Base-by-base conservation (phyloP, 1,140 invertebrate genomes). In the Pseudomyrmex concolor region DNA sequence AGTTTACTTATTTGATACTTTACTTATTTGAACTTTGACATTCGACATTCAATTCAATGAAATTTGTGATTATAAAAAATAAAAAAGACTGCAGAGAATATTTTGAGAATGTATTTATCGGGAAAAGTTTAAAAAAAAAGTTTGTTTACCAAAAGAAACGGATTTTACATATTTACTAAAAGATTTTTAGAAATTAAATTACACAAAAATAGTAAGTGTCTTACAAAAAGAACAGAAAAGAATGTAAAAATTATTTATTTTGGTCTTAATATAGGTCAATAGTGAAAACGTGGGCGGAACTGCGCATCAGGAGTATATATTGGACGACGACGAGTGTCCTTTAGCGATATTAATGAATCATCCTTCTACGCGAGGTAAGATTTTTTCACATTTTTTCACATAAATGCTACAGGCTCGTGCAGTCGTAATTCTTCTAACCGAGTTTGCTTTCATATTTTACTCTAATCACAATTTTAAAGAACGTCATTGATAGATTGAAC, bases 301-400 rank as follows among this genome's bases (percentile, higher is more conserved):
- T 87, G 95, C 96, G 94, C 90, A 94, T 66, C 94, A 94, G 2
- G 98, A 99, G 94, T 98, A 98, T 92, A 98, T 99, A 90, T 95
- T 99, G 86, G 98, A 99, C 93, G 98, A 99, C 91, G 98, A 99
- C 92, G 99, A 99, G 93, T 99, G 98, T 95, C 99, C 99, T 50
- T 95, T 99, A 78, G 97, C 97, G 22, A 99, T 99, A 92, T 95
- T 98, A 80, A 98, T 98, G 97, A 98, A 97, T 93, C 97, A 98
- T 94, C 96, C 97, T 60, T 97, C 97, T 84, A 96, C 96, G 45
- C 96, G 97, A 95, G 97, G 97, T 98, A 93, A 97, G 96, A 71
- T 70, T 51, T 80, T 59, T 48, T 48, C 48, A 13, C 10, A 12
- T 59, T 70, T 70, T 19, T n/a, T n/a, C n/a, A 70, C 1, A 48